Base-by-base conservation (phyloP, 2,888 invertebrate genomes). In the Pyrrhia umbra region DNA sequence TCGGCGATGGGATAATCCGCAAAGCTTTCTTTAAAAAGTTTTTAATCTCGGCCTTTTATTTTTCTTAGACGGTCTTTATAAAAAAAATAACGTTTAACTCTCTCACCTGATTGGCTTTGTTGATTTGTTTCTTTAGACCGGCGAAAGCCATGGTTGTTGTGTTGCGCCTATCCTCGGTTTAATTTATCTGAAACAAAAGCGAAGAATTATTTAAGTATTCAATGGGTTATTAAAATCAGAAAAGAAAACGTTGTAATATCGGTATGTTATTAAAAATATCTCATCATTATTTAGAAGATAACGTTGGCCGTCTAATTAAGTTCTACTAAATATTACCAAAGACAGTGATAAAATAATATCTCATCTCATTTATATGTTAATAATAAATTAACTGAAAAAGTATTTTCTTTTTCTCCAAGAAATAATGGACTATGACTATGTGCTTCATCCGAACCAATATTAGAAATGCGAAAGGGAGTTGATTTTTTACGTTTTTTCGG, bases 101-200 rank as follows among this genome's bases (percentile, higher is more conserved):
- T 63, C 95, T 95, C 95, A 98, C 98, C 97, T 99, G 99, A 96
- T 99, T 99, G 84, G 99, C 99, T 96, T 99, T 99, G 96, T 99
- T 99, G 92, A 99, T 98, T 95, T 99, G 99, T 95, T 99, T 99
- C 95, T 98, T 99, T 82, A 99, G 96, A 85, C 99, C 99, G 86
- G 99, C 99, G 94, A 99, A 98, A 95, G 99, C 99, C 99, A 99
- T 99, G 92, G 89, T 95, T 89, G 87, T 75, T 74, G 72, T 75
- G 80, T 85, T 84, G 84, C 74, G 68, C 77, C 83, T 78, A 79
- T 80, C 77, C 80, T 71, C 65, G 74, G 45, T 62, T 69, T 71
- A 75, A 72, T 66, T 70, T 72, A 85, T 85, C 92, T 92, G 90
- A 54, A 88, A 90, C 85, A 72, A 60, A 55, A 58, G 75, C 47